These are phyloP conservation scores for Oryzias celebensis DNA, from an alignment of 2,113 vertebrate genomes.

Conservation along the genomic window DNA sequence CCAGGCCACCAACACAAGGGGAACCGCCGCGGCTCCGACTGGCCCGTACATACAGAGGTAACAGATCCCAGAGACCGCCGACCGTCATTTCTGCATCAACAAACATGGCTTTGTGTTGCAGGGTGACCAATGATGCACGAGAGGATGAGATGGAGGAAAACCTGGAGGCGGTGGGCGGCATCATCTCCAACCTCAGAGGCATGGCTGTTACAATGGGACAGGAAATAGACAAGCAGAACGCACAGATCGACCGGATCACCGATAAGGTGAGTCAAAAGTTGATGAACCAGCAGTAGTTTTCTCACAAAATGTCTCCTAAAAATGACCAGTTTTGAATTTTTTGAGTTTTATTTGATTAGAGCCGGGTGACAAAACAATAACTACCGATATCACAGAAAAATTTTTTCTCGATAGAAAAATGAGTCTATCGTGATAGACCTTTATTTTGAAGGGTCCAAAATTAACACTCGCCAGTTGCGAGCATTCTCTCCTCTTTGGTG, in stretches of 20 bases:
- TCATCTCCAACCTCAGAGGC: conserved; percentile 89
- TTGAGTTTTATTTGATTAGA: too few relatives aligned
- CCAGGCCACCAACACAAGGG: conserved; percentile 52
- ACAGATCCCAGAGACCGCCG: not conserved
- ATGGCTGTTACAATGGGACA: conserved; percentile 95
- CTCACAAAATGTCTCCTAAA: too few relatives aligned
- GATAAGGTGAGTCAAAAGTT: conserved; percentile 77
- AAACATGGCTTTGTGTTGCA: conserved; percentile 41
- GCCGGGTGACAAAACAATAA: too few relatives aligned
- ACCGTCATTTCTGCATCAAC: not conserved
- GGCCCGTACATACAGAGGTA: conserved; percentile 85
- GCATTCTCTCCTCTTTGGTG: too few relatives aligned
- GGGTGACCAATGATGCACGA: conserved; percentile 92
- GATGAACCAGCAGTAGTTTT: too few relatives aligned
- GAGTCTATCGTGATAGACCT: too few relatives aligned
- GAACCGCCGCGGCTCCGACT: conserved; percentile 43
- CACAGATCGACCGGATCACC: conserved; percentile 85
- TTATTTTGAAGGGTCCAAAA: too few relatives aligned
- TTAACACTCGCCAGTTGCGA: too few relatives aligned
- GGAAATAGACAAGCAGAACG: conserved; percentile 93
- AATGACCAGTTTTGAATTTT: too few relatives aligned
- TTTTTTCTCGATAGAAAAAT: too few relatives aligned
- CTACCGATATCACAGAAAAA: too few relatives aligned
- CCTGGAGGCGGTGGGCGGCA: conserved; percentile 86
- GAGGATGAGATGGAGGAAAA: conserved; percentile 99